phyloP scores from a whole-genome alignment of 2,113 vertebrate species.

The Zosterops borbonicus region DNA sequence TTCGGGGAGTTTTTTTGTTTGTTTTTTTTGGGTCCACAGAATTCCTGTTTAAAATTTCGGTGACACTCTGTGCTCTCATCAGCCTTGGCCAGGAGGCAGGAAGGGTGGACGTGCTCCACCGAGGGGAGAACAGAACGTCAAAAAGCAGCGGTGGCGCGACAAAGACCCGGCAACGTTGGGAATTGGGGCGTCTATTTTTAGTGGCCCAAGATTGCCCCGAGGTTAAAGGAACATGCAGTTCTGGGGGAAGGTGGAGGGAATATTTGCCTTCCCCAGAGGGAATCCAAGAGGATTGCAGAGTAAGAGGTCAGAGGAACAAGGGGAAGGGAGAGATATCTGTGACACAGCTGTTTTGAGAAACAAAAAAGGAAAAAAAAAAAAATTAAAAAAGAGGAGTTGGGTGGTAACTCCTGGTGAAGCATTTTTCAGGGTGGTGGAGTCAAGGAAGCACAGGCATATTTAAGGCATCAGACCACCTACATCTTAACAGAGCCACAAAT shows the following conservation, averaged over 20 bases:
- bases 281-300: constrained; percentile 35
- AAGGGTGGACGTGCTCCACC: fast-evolving
- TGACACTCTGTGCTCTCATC: neutral
- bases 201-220: neutral
- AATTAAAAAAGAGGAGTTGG: neutral
- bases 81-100: neutral
- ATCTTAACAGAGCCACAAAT: constrained; percentile 51
- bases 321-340: constrained; percentile 18
- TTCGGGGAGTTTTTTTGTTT: neutral
- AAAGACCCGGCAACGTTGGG: neutral
- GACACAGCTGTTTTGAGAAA: constrained; percentile 58
- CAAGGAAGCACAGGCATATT: constrained; percentile 22
- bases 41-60: neutral
- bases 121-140: constrained; percentile 32
- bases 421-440: neutral
- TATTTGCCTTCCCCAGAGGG: constrained; percentile 44
- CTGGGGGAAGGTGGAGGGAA: constrained; percentile 49
- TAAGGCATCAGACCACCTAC: constrained; percentile 59
- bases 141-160: neutral
- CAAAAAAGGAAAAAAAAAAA: neutral
- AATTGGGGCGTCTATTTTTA: constrained; percentile 24
- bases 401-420: neutral
- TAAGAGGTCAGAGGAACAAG: constrained; percentile 34
- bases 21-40: neutral
- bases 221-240: constrained; percentile 25